These are phyloP conservation scores for Siniperca obscura DNA, from an alignment of 2,797 vertebrate genomes.

Conservation along the genomic window DNA sequence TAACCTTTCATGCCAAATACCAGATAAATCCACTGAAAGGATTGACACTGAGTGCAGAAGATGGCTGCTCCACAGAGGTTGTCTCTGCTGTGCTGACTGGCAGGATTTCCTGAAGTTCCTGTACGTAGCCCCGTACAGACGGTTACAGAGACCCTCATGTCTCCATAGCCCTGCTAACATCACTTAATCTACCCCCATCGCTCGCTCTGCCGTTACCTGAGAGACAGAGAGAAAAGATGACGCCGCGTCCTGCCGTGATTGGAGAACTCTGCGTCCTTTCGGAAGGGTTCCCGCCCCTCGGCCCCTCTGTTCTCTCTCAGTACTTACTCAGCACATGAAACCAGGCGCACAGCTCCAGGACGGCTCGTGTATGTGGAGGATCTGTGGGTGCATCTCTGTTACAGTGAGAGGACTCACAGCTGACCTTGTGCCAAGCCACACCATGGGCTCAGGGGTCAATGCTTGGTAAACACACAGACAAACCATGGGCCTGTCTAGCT, in stretches of 20 bases:
- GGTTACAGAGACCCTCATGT: constrained; percentile 38
- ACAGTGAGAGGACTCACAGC: constrained; percentile 63
- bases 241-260: constrained; percentile 62
- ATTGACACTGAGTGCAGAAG: constrained; percentile 60
- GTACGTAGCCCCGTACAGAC: constrained; percentile 14
- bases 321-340: constrained; percentile 78
- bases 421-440: constrained; percentile 79
- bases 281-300: constrained; percentile 66
- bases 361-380: constrained; percentile 39
- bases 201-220: constrained; percentile 73
- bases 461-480: constrained; percentile 53
- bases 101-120: constrained; percentile 44
- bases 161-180: constrained; percentile 36
- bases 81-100: constrained; percentile 45
- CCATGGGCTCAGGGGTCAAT: constrained; percentile 58
- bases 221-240: constrained; percentile 78
- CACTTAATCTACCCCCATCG: constrained; percentile 50
- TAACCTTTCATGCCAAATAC: constrained; percentile 59
- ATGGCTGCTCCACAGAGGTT: constrained; percentile 63
- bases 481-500: background rate
- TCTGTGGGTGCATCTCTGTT: constrained; percentile 62
- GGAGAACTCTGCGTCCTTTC: constrained; percentile 82
- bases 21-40: constrained; percentile 52
- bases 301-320: constrained; percentile 61
- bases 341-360: constrained; percentile 38